phyloP scores from a whole-genome alignment of 1,140 invertebrate genomes.

The Araneus ventricosus region DNA sequence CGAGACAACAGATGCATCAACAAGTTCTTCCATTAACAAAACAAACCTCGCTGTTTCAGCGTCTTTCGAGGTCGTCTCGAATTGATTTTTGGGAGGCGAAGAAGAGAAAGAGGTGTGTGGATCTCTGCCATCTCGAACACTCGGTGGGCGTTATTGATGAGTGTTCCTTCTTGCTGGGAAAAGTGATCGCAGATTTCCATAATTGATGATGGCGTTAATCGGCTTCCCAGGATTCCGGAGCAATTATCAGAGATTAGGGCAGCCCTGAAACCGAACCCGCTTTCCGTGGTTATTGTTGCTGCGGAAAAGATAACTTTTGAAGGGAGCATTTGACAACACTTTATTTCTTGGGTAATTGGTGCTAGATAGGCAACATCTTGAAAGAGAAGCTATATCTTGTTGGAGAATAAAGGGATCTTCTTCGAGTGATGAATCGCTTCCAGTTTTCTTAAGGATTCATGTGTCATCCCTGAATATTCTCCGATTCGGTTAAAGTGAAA shows the following conservation, averaged over 20 bases:
- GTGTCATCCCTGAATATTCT: too few species aligned
- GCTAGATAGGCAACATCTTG: background rate
- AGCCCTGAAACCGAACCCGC: constrained; percentile 38
- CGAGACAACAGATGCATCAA: background rate
- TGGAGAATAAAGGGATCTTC: background rate
- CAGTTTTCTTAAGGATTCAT: background rate
- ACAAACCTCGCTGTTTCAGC: background rate
- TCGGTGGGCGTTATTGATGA: constrained; percentile 68
- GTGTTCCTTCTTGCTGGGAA: background rate
- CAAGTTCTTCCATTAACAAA: background rate
- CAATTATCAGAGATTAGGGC: constrained; percentile 70
- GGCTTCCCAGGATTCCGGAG: constrained; percentile 17
- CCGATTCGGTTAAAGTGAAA: too few species aligned
- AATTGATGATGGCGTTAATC: constrained; percentile 68
- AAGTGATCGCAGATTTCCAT: constrained; percentile 68
- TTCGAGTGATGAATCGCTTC: background rate
- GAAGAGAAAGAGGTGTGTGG: background rate
- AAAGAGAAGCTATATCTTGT: background rate
- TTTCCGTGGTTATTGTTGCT: constrained; percentile 29
- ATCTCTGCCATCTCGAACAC: constrained; percentile 5
- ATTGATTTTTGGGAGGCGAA: background rate
- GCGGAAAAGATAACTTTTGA: background rate
- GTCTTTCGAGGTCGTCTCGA: background rate
- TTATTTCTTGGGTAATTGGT: constrained; percentile 23
- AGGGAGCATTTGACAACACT: constrained; percentile 22